These are phyloP conservation scores for Helarctos malayanus DNA, from an alignment of 2,797 vertebrate species.

Conservation along the genomic window DNA sequence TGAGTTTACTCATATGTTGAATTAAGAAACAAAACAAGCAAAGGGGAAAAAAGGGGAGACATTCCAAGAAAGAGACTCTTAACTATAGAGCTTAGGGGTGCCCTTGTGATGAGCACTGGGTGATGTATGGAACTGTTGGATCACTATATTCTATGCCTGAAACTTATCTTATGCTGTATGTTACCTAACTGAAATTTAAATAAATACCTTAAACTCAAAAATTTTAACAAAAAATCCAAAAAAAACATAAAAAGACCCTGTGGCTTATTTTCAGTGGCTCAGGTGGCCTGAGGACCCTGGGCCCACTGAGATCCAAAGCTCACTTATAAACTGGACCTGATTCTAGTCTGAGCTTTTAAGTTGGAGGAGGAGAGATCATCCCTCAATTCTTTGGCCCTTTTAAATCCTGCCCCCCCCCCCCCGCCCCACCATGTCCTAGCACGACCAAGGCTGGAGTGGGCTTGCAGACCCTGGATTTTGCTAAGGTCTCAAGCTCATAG, in stretches of 20 bases:
- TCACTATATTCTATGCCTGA: neutral
- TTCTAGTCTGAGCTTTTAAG: neutral
- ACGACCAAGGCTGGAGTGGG: neutral
- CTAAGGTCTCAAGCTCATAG: neutral
- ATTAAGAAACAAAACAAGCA: neutral
- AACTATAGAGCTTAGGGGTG: neutral
- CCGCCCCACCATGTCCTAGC: neutral
- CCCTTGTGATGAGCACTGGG: neutral
- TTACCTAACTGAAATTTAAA: neutral
- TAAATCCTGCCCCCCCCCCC: neutral
- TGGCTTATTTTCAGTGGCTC: neutral
- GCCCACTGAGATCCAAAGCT: neutral
- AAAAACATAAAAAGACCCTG: neutral
- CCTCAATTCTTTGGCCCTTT: neutral
- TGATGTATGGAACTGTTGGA: neutral
- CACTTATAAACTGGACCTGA: neutral
- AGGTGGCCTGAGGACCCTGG: neutral
- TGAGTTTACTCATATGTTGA: neutral
- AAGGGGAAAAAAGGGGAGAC: neutral
- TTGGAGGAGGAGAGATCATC: neutral
- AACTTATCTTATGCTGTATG: neutral
- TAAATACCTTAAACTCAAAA: neutral
- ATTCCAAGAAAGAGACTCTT: neutral
- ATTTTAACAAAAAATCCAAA: neutral
- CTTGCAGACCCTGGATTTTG: neutral